These are phyloP conservation scores for Reticulitermes speratus DNA, from an alignment of 1,140 invertebrate genomes.

Conservation along the genomic window DNA sequence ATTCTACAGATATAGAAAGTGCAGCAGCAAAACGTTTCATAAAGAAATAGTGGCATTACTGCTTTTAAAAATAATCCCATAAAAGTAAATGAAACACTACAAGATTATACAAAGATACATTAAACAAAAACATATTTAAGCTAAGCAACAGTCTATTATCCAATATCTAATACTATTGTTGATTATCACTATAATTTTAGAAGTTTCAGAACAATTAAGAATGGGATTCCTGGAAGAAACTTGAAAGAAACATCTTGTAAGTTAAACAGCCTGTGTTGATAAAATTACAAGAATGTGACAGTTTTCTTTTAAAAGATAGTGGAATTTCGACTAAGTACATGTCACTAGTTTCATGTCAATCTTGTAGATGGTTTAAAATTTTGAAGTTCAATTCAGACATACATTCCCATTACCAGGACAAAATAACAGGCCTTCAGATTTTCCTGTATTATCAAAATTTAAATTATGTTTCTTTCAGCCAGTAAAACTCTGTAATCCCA, in stretches of 20 bases:
- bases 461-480: neutral
- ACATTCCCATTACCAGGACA: neutral
- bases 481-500: neutral
- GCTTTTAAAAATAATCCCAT: slow-evolving; percentile 8
- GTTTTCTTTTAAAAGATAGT: too few species aligned
- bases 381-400: too few species aligned
- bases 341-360: too few species aligned
- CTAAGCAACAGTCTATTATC: neutral
- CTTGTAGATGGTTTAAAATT: neutral
- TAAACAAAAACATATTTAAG: neutral
- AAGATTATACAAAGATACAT: neutral
- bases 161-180: neutral
- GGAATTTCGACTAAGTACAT: too few species aligned
- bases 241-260: neutral
- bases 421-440: neutral
- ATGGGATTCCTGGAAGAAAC: neutral
- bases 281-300: too few species aligned
- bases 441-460: neutral
- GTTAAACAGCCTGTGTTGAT: neutral
- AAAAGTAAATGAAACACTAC: neutral
- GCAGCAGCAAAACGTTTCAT: neutral
- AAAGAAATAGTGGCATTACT: neutral
- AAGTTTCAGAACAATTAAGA: neutral
- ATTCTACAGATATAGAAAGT: neutral
- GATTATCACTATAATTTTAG: neutral